Conservation (phyloP, 1,140 invertebrate genomes). For the Armadillidium nasatum region DNA sequence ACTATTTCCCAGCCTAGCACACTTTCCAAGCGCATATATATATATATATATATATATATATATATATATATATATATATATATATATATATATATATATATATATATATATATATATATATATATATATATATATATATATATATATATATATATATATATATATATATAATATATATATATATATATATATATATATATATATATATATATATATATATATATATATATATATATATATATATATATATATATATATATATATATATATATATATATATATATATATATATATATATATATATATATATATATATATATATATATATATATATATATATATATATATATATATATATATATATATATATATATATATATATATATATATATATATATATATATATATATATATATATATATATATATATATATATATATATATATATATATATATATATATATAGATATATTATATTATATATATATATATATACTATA, state of each 20-base stretch:
- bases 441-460: background rate
- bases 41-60: background rate
- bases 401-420: background rate
- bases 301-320: constrained; percentile 4
- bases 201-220: background rate
- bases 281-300: background rate
- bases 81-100: background rate
- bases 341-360: constrained; percentile 15
- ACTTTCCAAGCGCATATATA: no score
- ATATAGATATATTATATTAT: background rate
- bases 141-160: constrained; percentile 11
- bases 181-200: constrained; percentile 1
- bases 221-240: background rate
- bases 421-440: background rate
- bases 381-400: constrained; percentile 15
- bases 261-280: constrained; percentile 11
- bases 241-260: background rate
- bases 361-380: background rate
- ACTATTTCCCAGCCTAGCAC: no score
- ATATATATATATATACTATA: constrained; percentile 15
- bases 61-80: constrained; percentile 14
- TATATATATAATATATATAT: constrained; percentile 12
- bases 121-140: constrained; percentile 13
- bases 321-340: constrained; percentile 14
- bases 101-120: constrained; percentile 1